Conservation (phyloP, 1,140 invertebrate species). For the Rhyzopertha dominica region DNA sequence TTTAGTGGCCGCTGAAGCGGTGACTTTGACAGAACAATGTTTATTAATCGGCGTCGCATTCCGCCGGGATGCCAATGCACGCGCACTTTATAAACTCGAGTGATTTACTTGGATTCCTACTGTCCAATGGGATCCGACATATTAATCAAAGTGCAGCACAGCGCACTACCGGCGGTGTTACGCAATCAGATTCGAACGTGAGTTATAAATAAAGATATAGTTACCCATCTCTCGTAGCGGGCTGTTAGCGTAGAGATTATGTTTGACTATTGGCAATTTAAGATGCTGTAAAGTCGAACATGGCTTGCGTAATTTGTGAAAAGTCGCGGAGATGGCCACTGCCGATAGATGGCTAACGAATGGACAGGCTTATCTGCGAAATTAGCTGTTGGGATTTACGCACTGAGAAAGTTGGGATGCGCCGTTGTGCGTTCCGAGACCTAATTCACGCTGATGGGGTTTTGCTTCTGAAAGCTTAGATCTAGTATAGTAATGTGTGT, state of each 20-base stretch:
- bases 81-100: constrained; percentile 14
- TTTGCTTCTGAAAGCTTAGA: no score
- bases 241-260: constrained; percentile 24
- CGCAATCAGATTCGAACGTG: constrained; percentile 24
- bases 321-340: no score
- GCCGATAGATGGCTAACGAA: no score
- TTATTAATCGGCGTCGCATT: constrained; percentile 19
- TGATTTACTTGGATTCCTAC: constrained; percentile 19
- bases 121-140: constrained; percentile 19
- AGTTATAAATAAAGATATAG: constrained; percentile 37
- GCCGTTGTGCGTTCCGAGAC: no score
- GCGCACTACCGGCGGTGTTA: constrained; percentile 16
- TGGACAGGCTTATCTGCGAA: no score
- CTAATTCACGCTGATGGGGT: no score
- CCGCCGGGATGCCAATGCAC: constrained; percentile 19
- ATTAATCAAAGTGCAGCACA: constrained; percentile 19
- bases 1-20: constrained; percentile 20
- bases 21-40: constrained; percentile 22
- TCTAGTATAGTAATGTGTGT: no score
- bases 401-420: no score
- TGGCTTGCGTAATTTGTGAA: no score
- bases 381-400: no score
- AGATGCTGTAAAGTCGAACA: constrained; percentile 25
- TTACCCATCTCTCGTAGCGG: constrained; percentile 27
- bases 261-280: constrained; percentile 31